These are phyloP conservation scores for Hydriomena furcata DNA, from an alignment of 2,888 invertebrate species.

Conservation along the genomic window DNA sequence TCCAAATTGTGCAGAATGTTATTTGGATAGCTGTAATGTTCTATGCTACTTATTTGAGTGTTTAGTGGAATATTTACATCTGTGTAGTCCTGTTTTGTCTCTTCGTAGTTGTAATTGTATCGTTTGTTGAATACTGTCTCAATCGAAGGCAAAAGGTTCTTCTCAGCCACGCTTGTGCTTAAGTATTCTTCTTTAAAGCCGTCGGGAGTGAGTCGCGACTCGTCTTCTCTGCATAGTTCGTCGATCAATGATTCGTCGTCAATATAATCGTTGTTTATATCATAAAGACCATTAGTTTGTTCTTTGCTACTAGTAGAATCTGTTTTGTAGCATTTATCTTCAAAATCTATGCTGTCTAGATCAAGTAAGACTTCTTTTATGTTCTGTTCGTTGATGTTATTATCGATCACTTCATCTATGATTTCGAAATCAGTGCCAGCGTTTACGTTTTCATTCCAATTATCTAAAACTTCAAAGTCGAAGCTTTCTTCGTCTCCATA, in stretches of 20 bases:
- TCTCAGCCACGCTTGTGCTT: constrained; percentile 52
- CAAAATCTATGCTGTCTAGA: constrained; percentile 72
- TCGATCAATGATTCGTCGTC: constrained; percentile 77
- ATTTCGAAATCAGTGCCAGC: constrained; percentile 60
- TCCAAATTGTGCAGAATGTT: constrained; percentile 73
- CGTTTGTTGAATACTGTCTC: constrained; percentile 75
- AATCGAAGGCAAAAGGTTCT: constrained; percentile 70
- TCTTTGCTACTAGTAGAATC: constrained; percentile 43
- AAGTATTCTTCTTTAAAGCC: constrained; percentile 66
- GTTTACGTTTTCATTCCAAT: constrained; percentile 53
- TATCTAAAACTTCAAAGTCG: constrained; percentile 70
- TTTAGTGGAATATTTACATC: constrained; percentile 39
- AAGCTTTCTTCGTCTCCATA: constrained; percentile 73
- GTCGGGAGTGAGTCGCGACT: constrained; percentile 66
- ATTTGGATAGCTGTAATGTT: constrained; percentile 76
- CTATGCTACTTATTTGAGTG: constrained; percentile 57
- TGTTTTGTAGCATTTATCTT: constrained; percentile 59
- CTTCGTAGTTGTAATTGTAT: constrained; percentile 58
- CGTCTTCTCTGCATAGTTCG: constrained; percentile 76
- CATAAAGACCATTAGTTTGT: constrained; percentile 46
- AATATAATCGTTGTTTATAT: constrained; percentile 65
- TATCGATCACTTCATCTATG: constrained; percentile 68
- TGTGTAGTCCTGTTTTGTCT: constrained; percentile 45
- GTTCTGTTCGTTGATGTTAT: constrained; percentile 69
- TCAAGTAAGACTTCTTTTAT: constrained; percentile 76